Conservation (phyloP, 2,797 vertebrate species). For the Pangasius larnaudii region DNA sequence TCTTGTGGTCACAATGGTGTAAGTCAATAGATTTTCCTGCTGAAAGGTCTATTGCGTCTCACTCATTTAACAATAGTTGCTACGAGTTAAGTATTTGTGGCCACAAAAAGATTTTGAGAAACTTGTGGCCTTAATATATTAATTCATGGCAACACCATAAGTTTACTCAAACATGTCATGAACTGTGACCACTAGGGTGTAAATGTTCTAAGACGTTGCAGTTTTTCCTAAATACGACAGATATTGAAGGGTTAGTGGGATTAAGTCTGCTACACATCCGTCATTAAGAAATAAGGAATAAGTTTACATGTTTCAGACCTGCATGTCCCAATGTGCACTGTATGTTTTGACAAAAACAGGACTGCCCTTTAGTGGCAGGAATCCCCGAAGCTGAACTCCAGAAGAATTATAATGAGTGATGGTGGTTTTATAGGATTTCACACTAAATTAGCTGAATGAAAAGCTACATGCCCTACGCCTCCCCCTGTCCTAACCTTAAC, state of each 20-base stretch:
- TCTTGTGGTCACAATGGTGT: neutral
- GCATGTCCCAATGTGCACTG: neutral
- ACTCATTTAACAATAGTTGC: neutral
- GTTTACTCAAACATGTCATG: neutral
- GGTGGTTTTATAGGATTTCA: constrained; percentile 39
- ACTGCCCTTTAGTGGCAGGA: constrained; percentile 2
- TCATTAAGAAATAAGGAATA: neutral
- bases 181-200: neutral
- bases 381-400: constrained; percentile 10
- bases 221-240: neutral
- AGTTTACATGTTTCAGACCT: neutral
- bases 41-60: neutral
- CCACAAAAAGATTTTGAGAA: neutral
- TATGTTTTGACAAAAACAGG: constrained; percentile 1
- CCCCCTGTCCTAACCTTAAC: constrained; percentile 26
- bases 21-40: neutral
- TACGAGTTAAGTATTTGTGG: neutral
- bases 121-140: neutral
- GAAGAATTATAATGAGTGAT: constrained; percentile 26
- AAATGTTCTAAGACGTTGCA: neutral
- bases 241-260: neutral
- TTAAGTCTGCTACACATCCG: neutral
- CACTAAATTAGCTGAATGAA: constrained; percentile 26
- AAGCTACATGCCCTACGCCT: constrained; percentile 14
- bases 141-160: neutral